Percentiles rank a stretch among this genome's conserved stretches.
Evolutionary conservation across 2,797 vertebrate genomes (phyloP).

Genomic region (Tokudaia tokunoshimensis): DNA sequence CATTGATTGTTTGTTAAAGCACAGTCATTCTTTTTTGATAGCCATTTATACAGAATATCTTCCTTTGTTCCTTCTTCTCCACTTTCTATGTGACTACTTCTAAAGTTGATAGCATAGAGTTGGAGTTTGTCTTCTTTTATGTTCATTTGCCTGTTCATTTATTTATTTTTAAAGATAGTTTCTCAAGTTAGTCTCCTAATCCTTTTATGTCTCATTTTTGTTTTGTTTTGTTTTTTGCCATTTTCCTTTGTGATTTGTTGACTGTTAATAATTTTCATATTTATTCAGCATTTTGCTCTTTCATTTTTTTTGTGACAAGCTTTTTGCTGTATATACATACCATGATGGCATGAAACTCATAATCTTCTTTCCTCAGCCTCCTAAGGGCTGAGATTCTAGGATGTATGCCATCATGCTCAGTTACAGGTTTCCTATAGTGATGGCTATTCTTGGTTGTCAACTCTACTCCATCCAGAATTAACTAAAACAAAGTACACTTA

Average conservation of each 20-base stretch:
- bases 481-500: not conserved
- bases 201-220: not conserved
- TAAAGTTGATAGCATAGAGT: not conserved
- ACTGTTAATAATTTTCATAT: not conserved
- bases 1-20: not conserved
- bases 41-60: not conserved
- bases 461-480: not conserved
- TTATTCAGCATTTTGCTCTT: not conserved
- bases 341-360: not conserved
- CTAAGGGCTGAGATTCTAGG: not conserved
- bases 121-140: not conserved
- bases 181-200: not conserved
- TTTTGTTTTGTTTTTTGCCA: not conserved
- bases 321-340: not conserved
- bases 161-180: not conserved
- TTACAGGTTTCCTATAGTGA: not conserved
- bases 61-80: not conserved
- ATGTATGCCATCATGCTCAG: not conserved
- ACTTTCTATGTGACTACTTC: not conserved
- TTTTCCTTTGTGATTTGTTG: not conserved
- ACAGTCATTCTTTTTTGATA: not conserved
- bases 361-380: not conserved
- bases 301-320: not conserved
- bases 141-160: not conserved
- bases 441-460: not conserved